Base-by-base conservation (phyloP, 2,797 vertebrate genomes). In the Anniella stebbinsi region DNA sequence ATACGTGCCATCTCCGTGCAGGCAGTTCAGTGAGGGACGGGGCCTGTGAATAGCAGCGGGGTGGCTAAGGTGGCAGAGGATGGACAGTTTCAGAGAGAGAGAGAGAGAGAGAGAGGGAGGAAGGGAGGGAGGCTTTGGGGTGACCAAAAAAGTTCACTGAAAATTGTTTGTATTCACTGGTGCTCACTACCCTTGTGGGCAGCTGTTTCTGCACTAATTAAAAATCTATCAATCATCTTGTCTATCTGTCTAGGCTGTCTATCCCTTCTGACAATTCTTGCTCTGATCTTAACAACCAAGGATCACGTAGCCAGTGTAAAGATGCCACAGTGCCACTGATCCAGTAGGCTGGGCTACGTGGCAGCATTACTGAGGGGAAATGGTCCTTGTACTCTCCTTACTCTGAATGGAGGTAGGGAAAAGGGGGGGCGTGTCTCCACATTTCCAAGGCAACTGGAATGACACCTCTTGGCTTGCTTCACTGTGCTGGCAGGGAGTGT, bases 21-120 rank as follows among this genome's bases (percentile, higher is more conserved):
- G 36, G 67, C 15, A 30, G 85, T 33, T 10, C 63, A 2, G 6
- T 0, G 3, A 23, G 38, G 0, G 0, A 5, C 51, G 75, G 0
- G 0, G 25, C 63, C 7, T 0, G 0, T 30, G n/a, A 41, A 25
- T 8, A 51, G 54, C 7, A 38, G 10, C 2, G 28, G 36, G 1
- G 1, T 9, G n/a, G n/a, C n/a, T n/a, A n/a, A n/a, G n/a, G n/a
- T n/a, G 12, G n/a, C 0, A 8, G 15, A n/a, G 76, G 11, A 15
- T 3, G 12, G 81, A 28, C 38, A 41, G 25, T 76, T 76, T 41
- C 13, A 4, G 10, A 41, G 73, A 21, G 45, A 3, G 45, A 45
- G 45, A 45, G 45, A 45, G 45, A 45, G 45, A 3, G 23, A 6
- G 21, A 23, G 23, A 72, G 4, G 11, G 13, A 10, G 13, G 69